Conservation (phyloP, 2,797 vertebrate species). For the Perodicticus potto region DNA sequence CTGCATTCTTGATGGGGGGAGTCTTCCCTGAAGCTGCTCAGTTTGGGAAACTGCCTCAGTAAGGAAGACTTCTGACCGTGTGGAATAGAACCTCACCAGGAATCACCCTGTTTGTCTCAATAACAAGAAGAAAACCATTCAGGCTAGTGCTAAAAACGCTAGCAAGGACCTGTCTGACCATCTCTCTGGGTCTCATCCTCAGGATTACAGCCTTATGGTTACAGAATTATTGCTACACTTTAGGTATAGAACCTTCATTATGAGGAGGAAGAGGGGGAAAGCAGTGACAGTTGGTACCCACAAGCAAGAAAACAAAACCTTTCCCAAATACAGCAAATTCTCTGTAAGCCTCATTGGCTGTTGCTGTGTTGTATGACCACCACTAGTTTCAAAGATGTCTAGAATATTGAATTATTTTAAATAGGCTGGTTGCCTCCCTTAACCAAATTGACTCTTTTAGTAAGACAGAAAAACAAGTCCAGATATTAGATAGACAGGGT, state of each 20-base stretch:
- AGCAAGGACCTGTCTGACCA: not conserved
- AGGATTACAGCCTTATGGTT: not conserved
- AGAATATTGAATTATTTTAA: conserved; percentile 19
- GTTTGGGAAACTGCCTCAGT: not conserved
- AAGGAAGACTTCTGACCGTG: not conserved
- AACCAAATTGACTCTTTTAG: conserved; percentile 8
- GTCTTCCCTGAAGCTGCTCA: not conserved
- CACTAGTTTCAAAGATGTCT: not conserved
- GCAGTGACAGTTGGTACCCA: not conserved
- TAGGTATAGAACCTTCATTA: not conserved
- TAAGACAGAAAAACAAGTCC: not conserved
- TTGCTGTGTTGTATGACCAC: not conserved
- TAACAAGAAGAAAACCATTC: not conserved
- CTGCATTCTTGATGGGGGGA: not conserved
- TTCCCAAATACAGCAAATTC: not conserved
- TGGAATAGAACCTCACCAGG: not conserved
- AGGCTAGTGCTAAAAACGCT: not conserved
- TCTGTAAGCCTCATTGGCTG: not conserved
- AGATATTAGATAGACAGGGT: not conserved
- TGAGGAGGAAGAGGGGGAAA: not conserved
- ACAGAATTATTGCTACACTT: not conserved
- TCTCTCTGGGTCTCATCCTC: not conserved
- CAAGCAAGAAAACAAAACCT: not conserved
- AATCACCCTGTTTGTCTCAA: not conserved
- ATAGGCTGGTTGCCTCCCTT: not conserved